Evolutionary conservation across 2,113 vertebrate species (phyloP), one percentile per base, ranked within the genome.

Genomic region (Callospermophilus lateralis): DNA sequence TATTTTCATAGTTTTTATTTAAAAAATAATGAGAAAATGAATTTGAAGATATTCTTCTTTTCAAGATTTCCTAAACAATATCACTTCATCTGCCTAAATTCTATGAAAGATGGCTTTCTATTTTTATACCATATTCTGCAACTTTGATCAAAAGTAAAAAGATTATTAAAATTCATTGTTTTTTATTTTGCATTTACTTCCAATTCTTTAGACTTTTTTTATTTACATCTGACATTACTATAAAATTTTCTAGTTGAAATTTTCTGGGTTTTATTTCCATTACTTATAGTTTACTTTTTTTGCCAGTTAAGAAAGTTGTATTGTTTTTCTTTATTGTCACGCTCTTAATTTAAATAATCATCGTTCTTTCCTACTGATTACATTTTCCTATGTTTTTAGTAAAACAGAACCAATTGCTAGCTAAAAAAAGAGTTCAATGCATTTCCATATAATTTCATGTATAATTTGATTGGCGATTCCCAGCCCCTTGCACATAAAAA

Each of bases 361-460:
- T 45, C 68, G 1, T 61, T 84, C 58, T 53, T 86, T 94, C 17
- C 26, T 32, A 79, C 61, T 24, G 8, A 28, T 72, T 58, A 45
- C 63, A n/a, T 76, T 91, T 87, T 3, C 10, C 53, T 79, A n/a
- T n/a, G 20, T 55, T 58, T 90, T 96, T 48, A 89, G 30, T 77
- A 91, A 96, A 79, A 80, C 13, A 84, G 20, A 90, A 68, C 12
- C 4, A 48, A 84, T 15, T 89, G 13, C 2, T 93, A 26, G 7
- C 4, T 94, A 12, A 78, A 93, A 74, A 74, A 61, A n/a, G 80
- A 45, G 4, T 26, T 96, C 73, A 81, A 77, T 70, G 20, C 39
- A 94, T 89, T 86, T 94, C 15, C 26, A 80, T 68, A 84, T 68
- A 86, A 94, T 96, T 95, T 90, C 72, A 86, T 89, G 77, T 73